Evolutionary conservation across 2,113 vertebrate genomes (phyloP), one percentile per base, ranked within the genome.

Genomic region (Leucosticte australis): DNA sequence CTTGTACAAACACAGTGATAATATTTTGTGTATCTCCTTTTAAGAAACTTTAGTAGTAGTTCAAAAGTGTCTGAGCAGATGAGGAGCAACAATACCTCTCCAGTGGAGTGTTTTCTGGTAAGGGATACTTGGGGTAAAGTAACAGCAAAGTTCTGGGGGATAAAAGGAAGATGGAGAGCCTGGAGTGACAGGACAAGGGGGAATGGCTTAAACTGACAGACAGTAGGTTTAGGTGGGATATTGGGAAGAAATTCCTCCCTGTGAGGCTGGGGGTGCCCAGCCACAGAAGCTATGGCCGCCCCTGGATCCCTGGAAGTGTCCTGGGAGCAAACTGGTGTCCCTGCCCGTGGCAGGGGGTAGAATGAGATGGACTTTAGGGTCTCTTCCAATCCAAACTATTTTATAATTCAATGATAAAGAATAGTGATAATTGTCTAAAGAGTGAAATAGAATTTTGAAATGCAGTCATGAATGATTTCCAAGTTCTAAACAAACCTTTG

Each of bases 261-360:
- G 21, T 1, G 10, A 55, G 26, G 35, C 2, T 55, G 41, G 6
- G 6, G 1, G 35, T 18, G 4, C n/a, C 24, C 41, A 47, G n/a
- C 13, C 53, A 60, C 16, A 55, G 47, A 2, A 47, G n/a, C 62
- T 79, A 64, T n/a, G 56, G 20, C 30, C 60, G 11, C 9, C 11
- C 47, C 55, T 80, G 33, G 41, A 41, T 60, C 46, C 28, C 46
- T 47, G n/a, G n/a, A 11, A 47, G 30, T 69, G 62, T 3, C 24
- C 47, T 31, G 26, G n/a, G 41, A 69, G 55, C 24, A 68, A 7
- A 3, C 41, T 76, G 55, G n/a, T 16, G 1, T 68, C 20, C 30
- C 33, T 60, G 39, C 11, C 5, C 15, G 10, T 53, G 69, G n/a
- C 24, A 35, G 30, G 13, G 6, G 6, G 6, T n/a, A 14, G 13